Evolutionary conservation across 2,797 vertebrate species (phyloP).

Genomic region (Chromobotia macracanthus): DNA sequence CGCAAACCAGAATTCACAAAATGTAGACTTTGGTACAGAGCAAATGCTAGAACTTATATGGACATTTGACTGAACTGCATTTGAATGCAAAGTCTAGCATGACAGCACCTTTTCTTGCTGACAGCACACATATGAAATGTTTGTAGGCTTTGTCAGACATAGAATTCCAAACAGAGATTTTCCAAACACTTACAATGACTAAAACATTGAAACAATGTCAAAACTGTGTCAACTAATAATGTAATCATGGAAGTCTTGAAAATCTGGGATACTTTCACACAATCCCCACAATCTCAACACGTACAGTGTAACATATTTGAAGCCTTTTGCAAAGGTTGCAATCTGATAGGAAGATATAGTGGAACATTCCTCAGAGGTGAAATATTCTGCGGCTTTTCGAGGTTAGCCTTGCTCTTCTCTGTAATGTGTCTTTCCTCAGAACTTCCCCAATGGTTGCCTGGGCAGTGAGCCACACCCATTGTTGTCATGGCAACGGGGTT

Average conservation of each 20-base stretch:
- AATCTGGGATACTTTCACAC: not conserved
- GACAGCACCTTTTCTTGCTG: too few species aligned
- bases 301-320: slow-evolving; percentile 5
- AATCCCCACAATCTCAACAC: slow-evolving; percentile 15
- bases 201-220: not conserved
- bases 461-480: slow-evolving; percentile 66
- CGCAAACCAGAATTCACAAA: not conserved
- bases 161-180: not conserved
- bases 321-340: slow-evolving; percentile 1
- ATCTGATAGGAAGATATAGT: not conserved
- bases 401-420: not conserved
- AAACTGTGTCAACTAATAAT: not conserved
- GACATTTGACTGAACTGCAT: too few species aligned
- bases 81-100: too few species aligned
- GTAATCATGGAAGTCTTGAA: not conserved
- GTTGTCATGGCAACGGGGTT: slow-evolving; percentile 68
- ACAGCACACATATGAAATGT: not conserved
- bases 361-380: slow-evolving; percentile 21
- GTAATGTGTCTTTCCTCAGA: slow-evolving; percentile 10
- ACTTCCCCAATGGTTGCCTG: slow-evolving; percentile 49
- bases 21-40: not conserved
- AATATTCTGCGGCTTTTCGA: slow-evolving; percentile 11
- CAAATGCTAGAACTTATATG: not conserved
- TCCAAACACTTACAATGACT: not conserved
- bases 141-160: not conserved